Evolutionary conservation across 2,888 invertebrate genomes (phyloP).

Genomic region (Myopa testacea): DNA sequence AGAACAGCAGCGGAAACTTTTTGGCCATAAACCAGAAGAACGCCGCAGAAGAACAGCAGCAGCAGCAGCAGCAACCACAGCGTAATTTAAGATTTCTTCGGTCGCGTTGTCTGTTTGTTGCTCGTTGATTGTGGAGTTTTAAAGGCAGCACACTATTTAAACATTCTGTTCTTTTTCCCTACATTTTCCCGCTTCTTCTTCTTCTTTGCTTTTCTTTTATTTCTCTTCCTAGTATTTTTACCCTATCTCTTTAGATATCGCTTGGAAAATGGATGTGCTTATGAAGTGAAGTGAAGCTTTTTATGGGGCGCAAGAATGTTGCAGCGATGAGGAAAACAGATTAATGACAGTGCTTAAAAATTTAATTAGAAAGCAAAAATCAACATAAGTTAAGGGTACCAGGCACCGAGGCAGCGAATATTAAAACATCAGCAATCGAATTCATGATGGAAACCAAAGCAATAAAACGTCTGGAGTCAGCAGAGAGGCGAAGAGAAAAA

Average conservation of each 20-base stretch:
- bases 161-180: not conserved
- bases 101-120: slow-evolving; percentile 9
- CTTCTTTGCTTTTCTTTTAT: not conserved
- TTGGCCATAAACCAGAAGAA: not conserved
- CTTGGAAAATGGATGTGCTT: slow-evolving; percentile 5
- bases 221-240: not conserved
- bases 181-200: not conserved
- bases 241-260: not conserved
- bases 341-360: slow-evolving; percentile 3
- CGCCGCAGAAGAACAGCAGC: not conserved
- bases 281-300: slow-evolving; percentile 8
- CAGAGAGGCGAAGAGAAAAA: not conserved
- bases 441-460: not conserved
- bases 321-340: not conserved
- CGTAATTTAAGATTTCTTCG: slow-evolving; percentile 13
- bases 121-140: not conserved
- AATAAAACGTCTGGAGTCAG: not conserved
- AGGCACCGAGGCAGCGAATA: not conserved
- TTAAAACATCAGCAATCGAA: not conserved
- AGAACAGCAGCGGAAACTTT: not conserved
- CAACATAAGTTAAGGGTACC: not conserved
- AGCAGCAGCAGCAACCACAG: not conserved
- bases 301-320: slow-evolving; percentile 27
- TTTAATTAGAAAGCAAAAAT: slow-evolving; percentile 17
- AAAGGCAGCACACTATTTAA: slow-evolving; percentile 21